These are phyloP conservation scores for Pomacea maculata DNA, from an alignment of 1,140 invertebrate genomes.

Conservation along the genomic window DNA sequence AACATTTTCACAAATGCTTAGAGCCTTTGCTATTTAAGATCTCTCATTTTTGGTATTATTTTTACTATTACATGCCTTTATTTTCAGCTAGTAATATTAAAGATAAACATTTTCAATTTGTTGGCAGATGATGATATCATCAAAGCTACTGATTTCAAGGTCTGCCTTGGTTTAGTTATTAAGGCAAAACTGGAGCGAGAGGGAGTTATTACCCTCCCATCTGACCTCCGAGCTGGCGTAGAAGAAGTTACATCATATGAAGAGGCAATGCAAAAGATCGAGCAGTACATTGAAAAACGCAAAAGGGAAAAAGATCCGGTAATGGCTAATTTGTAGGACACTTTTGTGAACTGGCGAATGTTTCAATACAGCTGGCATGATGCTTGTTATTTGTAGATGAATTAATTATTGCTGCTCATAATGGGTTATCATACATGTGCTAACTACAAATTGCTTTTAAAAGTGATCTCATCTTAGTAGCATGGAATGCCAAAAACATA, in stretches of 20 bases:
- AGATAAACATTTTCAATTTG: not conserved
- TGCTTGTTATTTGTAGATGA: no score
- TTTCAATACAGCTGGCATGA: no score
- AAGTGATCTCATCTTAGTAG: no score
- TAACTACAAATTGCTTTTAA: no score
- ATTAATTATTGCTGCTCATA: no score
- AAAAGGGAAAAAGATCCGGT: not conserved
- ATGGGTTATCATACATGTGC: no score
- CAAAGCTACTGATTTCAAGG: slow-evolving; percentile 40
- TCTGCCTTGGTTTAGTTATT: slow-evolving; percentile 45
- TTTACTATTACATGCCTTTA: not conserved
- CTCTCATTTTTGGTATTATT: no score
- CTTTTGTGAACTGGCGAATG: no score
- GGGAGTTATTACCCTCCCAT: slow-evolving; percentile 38
- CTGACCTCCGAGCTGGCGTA: slow-evolving; percentile 34
- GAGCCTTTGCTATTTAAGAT: no score
- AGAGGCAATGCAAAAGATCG: slow-evolving; percentile 38
- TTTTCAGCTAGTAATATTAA: not conserved
- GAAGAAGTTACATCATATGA: slow-evolving; percentile 39
- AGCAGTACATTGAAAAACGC: slow-evolving; percentile 37
- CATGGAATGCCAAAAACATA: no score
- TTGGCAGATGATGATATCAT: slow-evolving; percentile 37
- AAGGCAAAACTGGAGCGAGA: slow-evolving; percentile 41
- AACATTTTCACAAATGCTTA: no score
- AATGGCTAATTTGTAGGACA: no score